Base-by-base conservation (phyloP, 2,888 invertebrate genomes). In the Aphodius sticticus region DNA sequence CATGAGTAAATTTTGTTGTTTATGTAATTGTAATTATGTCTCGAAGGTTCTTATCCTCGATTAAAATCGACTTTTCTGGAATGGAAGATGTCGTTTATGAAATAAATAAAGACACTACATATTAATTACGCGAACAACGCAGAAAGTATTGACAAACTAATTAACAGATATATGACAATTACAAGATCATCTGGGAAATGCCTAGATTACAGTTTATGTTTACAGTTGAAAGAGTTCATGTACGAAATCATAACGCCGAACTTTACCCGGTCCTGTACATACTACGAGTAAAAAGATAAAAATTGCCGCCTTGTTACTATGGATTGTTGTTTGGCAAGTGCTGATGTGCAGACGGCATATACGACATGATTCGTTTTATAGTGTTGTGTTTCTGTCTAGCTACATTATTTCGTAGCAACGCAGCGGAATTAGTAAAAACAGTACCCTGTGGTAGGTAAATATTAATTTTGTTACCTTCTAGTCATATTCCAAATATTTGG, bases 361-460 rank as follows among this genome's bases (percentile, higher is more conserved):
- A 12, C 12, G 53, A 78, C 16, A 81, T 79, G 81, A 79, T 79
- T 38, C 70, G 79, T 16, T 79, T 77, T 76, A 16, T 81, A 37
- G 69, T 81, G 69, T 78, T 81, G 16, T 81, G 78, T 71, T 81
- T 81, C 75, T 81, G 81, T 79, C 70, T 81, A 12, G 79, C 70
- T 38, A 76, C 81, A 16, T 70, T 81, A 70, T 69, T 81, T 69
- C 79, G 38, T 26, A 76, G 81, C 75, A 77, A 79, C 16, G 70
- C 75, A 5, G 69, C 79, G 1, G 81, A 78, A 36, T 77, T 81
- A 6, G 75, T 79, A 14, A 78, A 81, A 35, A 70, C 77, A 75
- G 74, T 75, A 53, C 76, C 79, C 69, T 81, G 81, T 79, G 81
- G 81, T 81, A 81, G 81, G 81, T 81, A 81, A 81, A 81, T 79